A percentile compares a stretch with the other conserved stretches of the same genome.
These are phyloP conservation scores for Sphecodes monilicornis DNA, from an alignment of 2,888 invertebrate species.

Conservation along the genomic window DNA sequence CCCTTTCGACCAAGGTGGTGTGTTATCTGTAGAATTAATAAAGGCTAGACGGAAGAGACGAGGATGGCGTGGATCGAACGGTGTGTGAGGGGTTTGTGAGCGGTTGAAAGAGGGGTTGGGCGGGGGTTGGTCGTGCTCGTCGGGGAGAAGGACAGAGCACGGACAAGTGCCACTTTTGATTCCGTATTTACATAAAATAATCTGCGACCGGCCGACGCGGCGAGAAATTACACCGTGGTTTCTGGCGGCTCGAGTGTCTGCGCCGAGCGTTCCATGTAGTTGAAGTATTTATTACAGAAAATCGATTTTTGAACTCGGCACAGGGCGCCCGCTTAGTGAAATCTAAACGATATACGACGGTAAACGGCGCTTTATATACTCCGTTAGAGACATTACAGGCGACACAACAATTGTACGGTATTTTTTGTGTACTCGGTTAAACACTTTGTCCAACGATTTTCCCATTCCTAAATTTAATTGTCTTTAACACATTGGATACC, in stretches of 20 bases:
- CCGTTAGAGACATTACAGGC: not conserved
- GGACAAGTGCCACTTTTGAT: constrained; percentile 72
- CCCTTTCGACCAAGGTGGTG: constrained; percentile 40
- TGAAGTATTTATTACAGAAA: constrained; percentile 69
- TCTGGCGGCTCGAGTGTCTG: constrained; percentile 56
- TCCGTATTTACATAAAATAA: constrained; percentile 76
- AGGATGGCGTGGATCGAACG: constrained; percentile 15
- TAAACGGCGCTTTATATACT: not conserved
- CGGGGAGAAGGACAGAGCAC: constrained; percentile 33
- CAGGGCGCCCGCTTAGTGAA: constrained; percentile 21
- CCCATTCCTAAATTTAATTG: too few species aligned
- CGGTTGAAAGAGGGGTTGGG: constrained; percentile 7
- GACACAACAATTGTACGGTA: not conserved
- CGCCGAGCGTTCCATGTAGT: constrained; percentile 35
- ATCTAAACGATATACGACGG: constrained; percentile 26
- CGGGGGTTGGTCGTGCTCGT: constrained; percentile 2
- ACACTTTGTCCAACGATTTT: not conserved
- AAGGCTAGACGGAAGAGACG: constrained; percentile 56
- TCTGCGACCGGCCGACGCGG: constrained; percentile 66
- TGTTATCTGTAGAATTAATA: constrained; percentile 75
- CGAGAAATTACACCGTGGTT: constrained; percentile 70
- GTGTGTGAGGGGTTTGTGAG: not conserved
- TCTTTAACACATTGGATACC: not conserved
- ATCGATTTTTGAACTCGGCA: constrained; percentile 57
- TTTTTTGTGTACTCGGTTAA: not conserved